Conservation (phyloP, 2,888 invertebrate genomes). For the Eristalis pertinax region DNA sequence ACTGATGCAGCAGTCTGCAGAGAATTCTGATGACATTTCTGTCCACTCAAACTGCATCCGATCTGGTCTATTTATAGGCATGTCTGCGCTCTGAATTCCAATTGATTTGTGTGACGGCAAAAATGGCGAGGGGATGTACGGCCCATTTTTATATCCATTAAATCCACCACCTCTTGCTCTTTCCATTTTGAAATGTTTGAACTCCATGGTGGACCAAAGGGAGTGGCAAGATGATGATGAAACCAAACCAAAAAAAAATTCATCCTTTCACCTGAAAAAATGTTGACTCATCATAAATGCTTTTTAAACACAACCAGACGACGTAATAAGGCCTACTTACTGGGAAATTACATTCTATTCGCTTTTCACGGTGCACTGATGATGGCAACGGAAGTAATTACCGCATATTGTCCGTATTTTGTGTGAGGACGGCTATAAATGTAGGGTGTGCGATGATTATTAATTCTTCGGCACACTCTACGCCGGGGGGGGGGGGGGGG, state of each 20-base stretch:
- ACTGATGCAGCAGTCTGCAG: no score
- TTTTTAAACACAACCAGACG: slow-evolving; percentile 46
- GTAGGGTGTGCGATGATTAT: slow-evolving; percentile 10
- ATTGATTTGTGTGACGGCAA: not conserved
- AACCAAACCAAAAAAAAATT: no score
- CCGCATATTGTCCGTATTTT: not conserved
- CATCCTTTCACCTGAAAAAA: no score
- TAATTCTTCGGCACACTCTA: not conserved
- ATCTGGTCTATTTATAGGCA: not conserved
- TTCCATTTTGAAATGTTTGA: no score
- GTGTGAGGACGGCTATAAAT: slow-evolving; percentile 2
- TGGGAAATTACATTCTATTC: slow-evolving; percentile 50
- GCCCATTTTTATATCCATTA: no score
- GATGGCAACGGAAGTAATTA: slow-evolving; percentile 30
- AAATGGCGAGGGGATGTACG: no score
- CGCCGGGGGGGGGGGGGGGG: no score
- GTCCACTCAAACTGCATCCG: not conserved
- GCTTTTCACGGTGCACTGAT: slow-evolving; percentile 9
- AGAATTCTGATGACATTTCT: not conserved
- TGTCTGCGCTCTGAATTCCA: not conserved
- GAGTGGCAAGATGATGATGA: no score
- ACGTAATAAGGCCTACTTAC: slow-evolving; percentile 50
- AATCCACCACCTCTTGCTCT: no score
- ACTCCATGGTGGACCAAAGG: no score
- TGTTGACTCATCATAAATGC: slow-evolving; percentile 11